phyloP scores from a whole-genome alignment of 2,113 vertebrate genomes.

The Siniperca chuatsi region DNA sequence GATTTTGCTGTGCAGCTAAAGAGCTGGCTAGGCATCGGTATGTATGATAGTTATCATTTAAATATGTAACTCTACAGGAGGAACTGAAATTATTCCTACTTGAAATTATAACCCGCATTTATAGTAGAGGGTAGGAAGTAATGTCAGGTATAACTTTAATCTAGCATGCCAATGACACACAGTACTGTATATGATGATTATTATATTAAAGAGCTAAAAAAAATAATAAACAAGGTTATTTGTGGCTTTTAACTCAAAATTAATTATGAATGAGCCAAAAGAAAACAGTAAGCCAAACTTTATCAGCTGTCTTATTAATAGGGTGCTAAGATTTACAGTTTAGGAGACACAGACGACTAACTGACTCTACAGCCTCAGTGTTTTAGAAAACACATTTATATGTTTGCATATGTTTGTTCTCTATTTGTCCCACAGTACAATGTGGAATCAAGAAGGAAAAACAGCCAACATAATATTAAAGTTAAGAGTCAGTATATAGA shows the following conservation, averaged over 20 bases:
- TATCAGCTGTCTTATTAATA: not conserved
- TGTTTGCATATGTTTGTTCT: too few species aligned
- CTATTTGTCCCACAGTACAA: too few species aligned
- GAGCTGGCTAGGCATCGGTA: not conserved
- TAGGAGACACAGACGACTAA: not conserved
- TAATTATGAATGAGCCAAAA: too few species aligned
- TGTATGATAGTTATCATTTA: not conserved
- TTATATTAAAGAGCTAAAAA: not conserved
- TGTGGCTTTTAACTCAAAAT: too few species aligned
- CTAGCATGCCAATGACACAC: too few species aligned
- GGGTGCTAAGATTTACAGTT: not conserved
- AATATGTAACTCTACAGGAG: not conserved
- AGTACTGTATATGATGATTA: too few species aligned
- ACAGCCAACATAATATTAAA: too few species aligned
- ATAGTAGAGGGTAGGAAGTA: not conserved
- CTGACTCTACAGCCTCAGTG: too few species aligned
- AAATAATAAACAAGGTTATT: too few species aligned
- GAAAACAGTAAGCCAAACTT: not conserved
- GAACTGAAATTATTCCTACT: not conserved
- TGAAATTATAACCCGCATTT: not conserved
- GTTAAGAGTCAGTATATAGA: too few species aligned
- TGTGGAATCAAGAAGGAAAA: too few species aligned
- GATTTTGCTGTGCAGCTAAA: conserved; percentile 14
- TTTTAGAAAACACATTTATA: too few species aligned
- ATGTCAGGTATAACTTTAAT: not conserved